These are phyloP conservation scores for Bombyx huttoni DNA, from an alignment of 2,888 invertebrate genomes.

Conservation along the genomic window DNA sequence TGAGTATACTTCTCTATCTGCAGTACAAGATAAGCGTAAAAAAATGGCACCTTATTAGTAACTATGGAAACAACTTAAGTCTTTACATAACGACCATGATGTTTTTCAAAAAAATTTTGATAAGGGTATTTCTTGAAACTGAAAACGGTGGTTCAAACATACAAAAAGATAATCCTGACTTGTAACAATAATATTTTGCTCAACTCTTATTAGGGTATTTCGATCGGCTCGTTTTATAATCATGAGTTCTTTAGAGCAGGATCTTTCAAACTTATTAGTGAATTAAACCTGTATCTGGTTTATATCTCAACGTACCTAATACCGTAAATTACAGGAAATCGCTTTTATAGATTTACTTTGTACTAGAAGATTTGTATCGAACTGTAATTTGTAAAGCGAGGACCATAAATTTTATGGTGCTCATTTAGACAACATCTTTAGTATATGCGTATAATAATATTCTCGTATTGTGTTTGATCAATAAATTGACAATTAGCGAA, in stretches of 20 bases:
- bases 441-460: too few relatives aligned
- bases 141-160: not conserved
- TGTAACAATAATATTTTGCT: not conserved
- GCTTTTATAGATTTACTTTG: constrained; percentile 22
- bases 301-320: constrained; percentile 12
- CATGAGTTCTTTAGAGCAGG: constrained; percentile 4
- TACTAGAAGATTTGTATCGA: constrained; percentile 14
- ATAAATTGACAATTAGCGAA: too few relatives aligned
- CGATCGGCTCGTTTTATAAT: not conserved
- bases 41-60: too few relatives aligned
- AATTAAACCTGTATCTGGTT: constrained; percentile 10
- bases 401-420: not conserved
- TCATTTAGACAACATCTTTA: not conserved
- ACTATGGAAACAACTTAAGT: too few relatives aligned
- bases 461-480: too few relatives aligned
- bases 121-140: too few relatives aligned
- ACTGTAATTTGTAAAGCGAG: constrained; percentile 6
- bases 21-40: too few relatives aligned
- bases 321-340: constrained; percentile 23
- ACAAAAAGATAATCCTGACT: not conserved
- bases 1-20: too few relatives aligned
- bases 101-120: too few relatives aligned
- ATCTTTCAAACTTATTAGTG: constrained; percentile 7
- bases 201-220: not conserved
- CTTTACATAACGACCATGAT: too few relatives aligned